Percentiles rank a stretch among this genome's conserved stretches.
Evolutionary conservation across 2,113 vertebrate species (phyloP).

Genomic region (Tachycineta bicolor): DNA sequence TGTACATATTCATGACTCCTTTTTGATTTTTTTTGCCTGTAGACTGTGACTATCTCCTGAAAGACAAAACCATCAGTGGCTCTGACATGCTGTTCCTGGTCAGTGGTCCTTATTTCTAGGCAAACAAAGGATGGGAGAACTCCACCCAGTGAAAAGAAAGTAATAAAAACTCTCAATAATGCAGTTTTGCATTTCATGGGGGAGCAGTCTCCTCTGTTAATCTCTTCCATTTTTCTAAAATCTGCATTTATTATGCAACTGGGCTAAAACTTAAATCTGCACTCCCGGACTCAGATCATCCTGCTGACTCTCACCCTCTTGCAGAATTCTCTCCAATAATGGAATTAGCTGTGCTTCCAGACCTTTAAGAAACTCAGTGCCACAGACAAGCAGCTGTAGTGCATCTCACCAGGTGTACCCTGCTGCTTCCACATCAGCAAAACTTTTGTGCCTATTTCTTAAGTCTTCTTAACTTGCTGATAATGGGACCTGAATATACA

Average conservation of each 20-base stretch:
- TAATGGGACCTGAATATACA: not conserved
- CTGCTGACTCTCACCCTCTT: not conserved
- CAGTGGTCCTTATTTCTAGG: not conserved
- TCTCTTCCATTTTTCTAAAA: not conserved
- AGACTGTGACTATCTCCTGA: not conserved
- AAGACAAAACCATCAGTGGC: not conserved
- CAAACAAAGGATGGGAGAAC: not conserved
- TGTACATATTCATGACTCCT: not conserved
- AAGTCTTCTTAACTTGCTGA: not conserved
- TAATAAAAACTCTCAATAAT: not conserved
- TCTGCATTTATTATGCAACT: rapidly evolving
- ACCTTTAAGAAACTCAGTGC: not conserved
- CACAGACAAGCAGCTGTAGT: not conserved
- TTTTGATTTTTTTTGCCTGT: not conserved
- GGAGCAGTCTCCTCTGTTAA: not conserved
- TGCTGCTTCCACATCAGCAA: not conserved
- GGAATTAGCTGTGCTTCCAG: not conserved
- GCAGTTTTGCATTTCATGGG: not conserved
- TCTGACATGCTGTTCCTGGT: not conserved
- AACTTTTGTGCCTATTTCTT: not conserved
- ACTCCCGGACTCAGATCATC: not conserved
- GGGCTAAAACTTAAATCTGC: not conserved
- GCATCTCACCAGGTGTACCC: not conserved
- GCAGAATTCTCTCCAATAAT: not conserved
- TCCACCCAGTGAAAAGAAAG: not conserved